Conservation (phyloP, 1,140 invertebrate species). For the Drosophila sp. region DNA sequence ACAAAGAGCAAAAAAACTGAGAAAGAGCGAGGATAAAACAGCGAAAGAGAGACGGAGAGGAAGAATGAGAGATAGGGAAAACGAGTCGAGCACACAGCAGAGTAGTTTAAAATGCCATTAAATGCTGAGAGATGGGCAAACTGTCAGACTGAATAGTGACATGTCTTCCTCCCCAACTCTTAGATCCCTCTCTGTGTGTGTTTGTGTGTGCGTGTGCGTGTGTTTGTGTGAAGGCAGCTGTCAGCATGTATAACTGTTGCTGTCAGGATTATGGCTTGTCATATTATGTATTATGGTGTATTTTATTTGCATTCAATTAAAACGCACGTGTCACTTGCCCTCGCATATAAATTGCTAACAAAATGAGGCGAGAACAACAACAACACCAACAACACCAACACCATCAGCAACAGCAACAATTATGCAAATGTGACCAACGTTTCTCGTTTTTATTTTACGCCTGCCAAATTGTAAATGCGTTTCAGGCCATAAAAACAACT, state of each 20-base stretch:
- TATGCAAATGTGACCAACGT: constrained; percentile 64
- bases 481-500: constrained; percentile 58
- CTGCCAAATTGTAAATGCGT: constrained; percentile 58
- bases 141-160: constrained; percentile 37
- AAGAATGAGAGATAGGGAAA: constrained; percentile 10
- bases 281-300: constrained; percentile 78
- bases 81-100: constrained; percentile 13
- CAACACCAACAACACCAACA: constrained; percentile 44
- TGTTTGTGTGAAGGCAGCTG: constrained; percentile 47
- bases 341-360: constrained; percentile 78
- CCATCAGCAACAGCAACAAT: constrained; percentile 55
- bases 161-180: constrained; percentile 19
- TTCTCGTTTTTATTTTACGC: constrained; percentile 19
- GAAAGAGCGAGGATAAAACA: too few relatives aligned
- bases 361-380: constrained; percentile 60
- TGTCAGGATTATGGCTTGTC: constrained; percentile 80
- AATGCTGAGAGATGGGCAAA: constrained; percentile 56
- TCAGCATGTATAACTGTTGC: constrained; percentile 79
- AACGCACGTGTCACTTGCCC: constrained; percentile 71
- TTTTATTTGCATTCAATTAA: constrained; percentile 83
- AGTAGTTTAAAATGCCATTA: constrained; percentile 81
- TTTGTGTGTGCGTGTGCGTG: constrained; percentile 21
- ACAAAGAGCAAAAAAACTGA: constrained; percentile 24
- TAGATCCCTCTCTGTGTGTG: too few relatives aligned
- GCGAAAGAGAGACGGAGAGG: not conserved